Percentiles rank a stretch among this genome's conserved stretches.
These are phyloP conservation scores for Thereva unica DNA, from an alignment of 2,888 invertebrate species.

Conservation along the genomic window DNA sequence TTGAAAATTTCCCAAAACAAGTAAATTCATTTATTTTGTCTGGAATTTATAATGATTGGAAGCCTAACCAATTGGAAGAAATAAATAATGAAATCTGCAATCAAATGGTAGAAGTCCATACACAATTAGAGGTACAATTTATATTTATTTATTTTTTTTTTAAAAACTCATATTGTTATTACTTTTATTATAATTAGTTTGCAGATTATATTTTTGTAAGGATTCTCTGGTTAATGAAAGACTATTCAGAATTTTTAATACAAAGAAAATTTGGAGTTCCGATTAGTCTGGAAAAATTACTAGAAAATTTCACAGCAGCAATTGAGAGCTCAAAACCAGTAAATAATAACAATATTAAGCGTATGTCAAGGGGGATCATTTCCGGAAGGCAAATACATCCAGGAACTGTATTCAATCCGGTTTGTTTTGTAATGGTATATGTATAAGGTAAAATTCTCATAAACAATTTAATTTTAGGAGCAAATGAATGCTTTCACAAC, in stretches of 20 bases:
- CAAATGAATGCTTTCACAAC: no score
- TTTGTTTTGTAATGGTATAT: no score
- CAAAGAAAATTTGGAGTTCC: not conserved
- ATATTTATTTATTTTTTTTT: not conserved
- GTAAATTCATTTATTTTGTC: conserved; percentile 32
- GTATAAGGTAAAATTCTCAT: no score
- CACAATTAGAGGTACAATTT: conserved; percentile 14
- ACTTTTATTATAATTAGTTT: not conserved
- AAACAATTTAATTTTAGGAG: no score
- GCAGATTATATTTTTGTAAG: not conserved
- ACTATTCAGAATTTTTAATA: not conserved
- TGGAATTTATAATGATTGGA: conserved; percentile 38
- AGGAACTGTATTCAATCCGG: no score
- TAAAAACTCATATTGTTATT: not conserved
- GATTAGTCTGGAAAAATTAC: not conserved
- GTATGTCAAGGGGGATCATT: no score
- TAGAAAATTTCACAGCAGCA: no score
- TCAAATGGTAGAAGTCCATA: not conserved
- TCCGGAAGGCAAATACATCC: no score
- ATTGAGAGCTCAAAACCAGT: no score
- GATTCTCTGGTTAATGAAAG: not conserved
- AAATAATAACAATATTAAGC: no score
- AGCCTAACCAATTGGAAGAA: conserved; percentile 32
- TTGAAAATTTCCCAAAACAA: conserved; percentile 33
- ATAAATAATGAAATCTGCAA: conserved; percentile 22